Percentiles rank a stretch among this genome's conserved stretches.
Evolutionary conservation across 2,797 vertebrate genomes (phyloP).

Genomic region (Chaenodraco wilsoni): DNA sequence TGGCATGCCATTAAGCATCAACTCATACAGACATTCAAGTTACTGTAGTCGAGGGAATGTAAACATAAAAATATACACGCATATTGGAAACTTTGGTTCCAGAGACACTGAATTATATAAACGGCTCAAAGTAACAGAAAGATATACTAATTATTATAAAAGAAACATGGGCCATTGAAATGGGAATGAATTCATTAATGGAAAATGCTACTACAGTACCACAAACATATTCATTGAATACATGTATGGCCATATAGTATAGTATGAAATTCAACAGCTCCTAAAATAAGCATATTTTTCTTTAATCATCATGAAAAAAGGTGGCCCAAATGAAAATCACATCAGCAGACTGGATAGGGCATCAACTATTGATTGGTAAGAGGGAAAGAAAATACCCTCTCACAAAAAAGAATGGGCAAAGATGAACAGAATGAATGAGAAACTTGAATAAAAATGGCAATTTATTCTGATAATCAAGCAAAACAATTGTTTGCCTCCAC

Average conservation of each 20-base stretch:
- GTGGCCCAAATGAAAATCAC: background rate
- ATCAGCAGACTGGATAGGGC: background rate
- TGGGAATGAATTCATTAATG: background rate
- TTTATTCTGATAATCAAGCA: background rate
- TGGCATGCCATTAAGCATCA: constrained; percentile 32
- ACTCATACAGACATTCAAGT: constrained; percentile 30
- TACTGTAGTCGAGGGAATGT: constrained; percentile 13
- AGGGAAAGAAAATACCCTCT: background rate
- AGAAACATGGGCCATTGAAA: background rate
- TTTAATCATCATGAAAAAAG: no score
- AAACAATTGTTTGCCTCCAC: background rate
- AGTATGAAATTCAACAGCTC: background rate
- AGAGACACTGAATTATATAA: background rate
- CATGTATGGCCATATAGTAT: background rate
- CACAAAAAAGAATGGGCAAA: background rate
- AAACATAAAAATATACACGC: constrained; percentile 12
- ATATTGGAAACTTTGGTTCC: background rate
- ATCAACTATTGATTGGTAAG: background rate
- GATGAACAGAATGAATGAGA: background rate
- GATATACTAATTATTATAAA: background rate
- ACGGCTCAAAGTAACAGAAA: background rate
- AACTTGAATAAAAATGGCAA: background rate
- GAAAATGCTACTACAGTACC: background rate
- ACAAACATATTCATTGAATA: background rate
- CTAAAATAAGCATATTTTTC: background rate